phyloP scores from a whole-genome alignment of 1,140 invertebrate genomes.

The Trichonephila inaurata region DNA sequence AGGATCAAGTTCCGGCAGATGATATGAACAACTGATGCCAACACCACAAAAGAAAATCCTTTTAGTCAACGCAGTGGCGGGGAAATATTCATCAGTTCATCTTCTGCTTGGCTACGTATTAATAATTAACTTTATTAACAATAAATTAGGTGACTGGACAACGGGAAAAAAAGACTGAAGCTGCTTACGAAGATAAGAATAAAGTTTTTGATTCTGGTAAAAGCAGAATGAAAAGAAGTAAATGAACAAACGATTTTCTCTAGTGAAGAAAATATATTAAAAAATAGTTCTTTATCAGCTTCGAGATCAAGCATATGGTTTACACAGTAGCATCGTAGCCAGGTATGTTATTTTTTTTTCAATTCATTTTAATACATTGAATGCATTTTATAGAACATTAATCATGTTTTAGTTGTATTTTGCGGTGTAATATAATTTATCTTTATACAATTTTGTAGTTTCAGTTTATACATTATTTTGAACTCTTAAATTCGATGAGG shows the following conservation, averaged over 20 bases:
- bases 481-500: not conserved
- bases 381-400: not conserved
- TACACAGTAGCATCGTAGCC: not conserved
- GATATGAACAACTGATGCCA: slow-evolving; percentile 28
- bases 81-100: not conserved
- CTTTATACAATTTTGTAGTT: not conserved
- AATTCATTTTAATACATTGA: not conserved
- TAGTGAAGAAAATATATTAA: not conserved
- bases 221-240: not conserved
- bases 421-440: not conserved
- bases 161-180: not conserved
- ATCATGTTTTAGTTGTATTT: not conserved
- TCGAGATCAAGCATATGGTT: not conserved
- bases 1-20: not conserved
- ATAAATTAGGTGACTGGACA: not conserved
- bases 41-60: slow-evolving; percentile 12
- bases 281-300: not conserved
- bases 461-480: not conserved
- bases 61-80: not conserved
- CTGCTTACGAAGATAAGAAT: not conserved
- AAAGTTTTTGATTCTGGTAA: not conserved
- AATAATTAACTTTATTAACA: slow-evolving; percentile 39
- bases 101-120: not conserved
- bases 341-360: not conserved
- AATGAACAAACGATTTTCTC: not conserved